Percentiles rank a stretch among this genome's conserved stretches.
phyloP scores from a whole-genome alignment of 2,113 vertebrate species.

The Lycocorax pyrrhopterus region DNA sequence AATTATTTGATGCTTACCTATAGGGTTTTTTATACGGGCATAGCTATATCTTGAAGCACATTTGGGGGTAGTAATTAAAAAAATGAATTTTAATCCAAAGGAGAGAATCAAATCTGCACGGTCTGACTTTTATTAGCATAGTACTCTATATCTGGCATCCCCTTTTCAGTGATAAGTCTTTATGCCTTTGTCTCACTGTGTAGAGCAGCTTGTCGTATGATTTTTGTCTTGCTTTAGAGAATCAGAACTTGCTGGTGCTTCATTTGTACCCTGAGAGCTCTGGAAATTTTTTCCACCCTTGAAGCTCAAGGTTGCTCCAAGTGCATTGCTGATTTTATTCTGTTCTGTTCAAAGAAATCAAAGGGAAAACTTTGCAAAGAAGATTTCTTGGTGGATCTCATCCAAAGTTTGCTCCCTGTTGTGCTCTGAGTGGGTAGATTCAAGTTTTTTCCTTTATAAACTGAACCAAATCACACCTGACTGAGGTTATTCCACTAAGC shows the following conservation, averaged over 20 bases:
- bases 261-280: background rate
- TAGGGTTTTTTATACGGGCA: background rate
- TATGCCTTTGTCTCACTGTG: background rate
- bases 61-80: background rate
- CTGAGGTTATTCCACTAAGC: background rate
- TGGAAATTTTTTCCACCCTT: background rate
- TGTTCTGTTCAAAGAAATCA: background rate
- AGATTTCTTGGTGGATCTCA: background rate
- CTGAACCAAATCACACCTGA: background rate
- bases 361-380: background rate
- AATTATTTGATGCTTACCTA: background rate
- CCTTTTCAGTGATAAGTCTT: background rate
- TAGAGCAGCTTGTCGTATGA: background rate
- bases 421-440: background rate
- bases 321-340: background rate
- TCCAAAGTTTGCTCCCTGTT: background rate
- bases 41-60: background rate
- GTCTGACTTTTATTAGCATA: background rate
- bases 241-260: background rate
- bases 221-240: background rate
- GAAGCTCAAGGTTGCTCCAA: background rate
- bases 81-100: background rate
- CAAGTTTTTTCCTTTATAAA: background rate
- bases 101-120: background rate
- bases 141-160: background rate